Conservation (phyloP, 1,140 invertebrate species). For the Papilio xuthus region DNA sequence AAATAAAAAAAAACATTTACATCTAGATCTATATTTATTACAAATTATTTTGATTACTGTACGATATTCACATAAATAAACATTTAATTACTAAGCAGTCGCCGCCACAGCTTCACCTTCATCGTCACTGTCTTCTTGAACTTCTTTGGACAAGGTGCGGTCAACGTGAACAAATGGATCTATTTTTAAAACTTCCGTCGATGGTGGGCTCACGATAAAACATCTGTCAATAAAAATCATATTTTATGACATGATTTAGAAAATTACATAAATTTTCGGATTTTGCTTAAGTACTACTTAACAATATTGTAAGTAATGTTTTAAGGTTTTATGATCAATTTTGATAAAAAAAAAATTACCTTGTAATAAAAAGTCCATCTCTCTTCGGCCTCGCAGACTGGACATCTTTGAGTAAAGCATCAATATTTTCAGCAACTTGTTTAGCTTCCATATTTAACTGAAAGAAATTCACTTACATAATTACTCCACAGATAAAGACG, state of each 20-base stretch:
- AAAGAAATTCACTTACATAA: constrained; percentile 55
- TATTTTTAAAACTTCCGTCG: constrained; percentile 85
- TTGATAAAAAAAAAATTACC: constrained; percentile 69
- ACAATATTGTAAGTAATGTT: too few relatives aligned
- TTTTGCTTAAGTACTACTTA: too few relatives aligned
- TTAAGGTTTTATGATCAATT: not conserved
- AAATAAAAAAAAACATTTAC: constrained; percentile 8
- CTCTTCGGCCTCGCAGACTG: constrained; percentile 83
- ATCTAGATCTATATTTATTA: constrained; percentile 15
- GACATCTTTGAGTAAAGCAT: constrained; percentile 84
- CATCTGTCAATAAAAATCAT: constrained; percentile 66
- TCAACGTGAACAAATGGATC: constrained; percentile 83
- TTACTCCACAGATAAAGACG: too few relatives aligned
- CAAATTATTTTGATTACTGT: constrained; percentile 24
- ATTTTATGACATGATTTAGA: constrained; percentile 29
- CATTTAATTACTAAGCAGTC: constrained; percentile 49
- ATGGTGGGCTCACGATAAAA: constrained; percentile 81
- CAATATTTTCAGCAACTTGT: constrained; percentile 88
- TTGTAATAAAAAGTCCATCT: constrained; percentile 85
- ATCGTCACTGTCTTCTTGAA: constrained; percentile 74
- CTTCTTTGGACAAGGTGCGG: constrained; percentile 61
- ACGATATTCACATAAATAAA: constrained; percentile 24
- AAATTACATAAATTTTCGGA: not conserved
- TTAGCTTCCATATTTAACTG: constrained; percentile 87
- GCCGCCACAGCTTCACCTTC: constrained; percentile 66